A percentile compares a stretch with the other conserved stretches of the same genome.
phyloP scores from a whole-genome alignment of 2,797 vertebrate genomes.

The Buphagus erythrorhynchus region DNA sequence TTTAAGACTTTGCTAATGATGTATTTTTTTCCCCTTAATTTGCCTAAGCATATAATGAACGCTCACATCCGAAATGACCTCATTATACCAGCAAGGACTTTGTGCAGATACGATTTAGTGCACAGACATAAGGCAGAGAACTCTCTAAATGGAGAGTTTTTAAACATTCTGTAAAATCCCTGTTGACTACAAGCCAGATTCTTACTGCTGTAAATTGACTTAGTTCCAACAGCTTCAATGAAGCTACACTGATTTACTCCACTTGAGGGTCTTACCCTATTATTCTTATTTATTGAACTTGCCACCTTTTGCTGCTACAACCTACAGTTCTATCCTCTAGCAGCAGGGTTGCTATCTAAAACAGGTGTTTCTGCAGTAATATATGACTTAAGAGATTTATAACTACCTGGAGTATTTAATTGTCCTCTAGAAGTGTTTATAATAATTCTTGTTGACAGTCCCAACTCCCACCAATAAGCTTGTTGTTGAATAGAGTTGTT shows the following conservation, averaged over 20 bases:
- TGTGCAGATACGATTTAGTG: background rate
- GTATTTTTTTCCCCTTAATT: background rate
- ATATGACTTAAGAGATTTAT: background rate
- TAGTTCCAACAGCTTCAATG: slow-evolving; percentile 35
- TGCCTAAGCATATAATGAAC: slow-evolving; percentile 29
- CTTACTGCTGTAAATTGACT: slow-evolving; percentile 49
- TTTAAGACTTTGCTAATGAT: slow-evolving; percentile 58
- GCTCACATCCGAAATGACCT: slow-evolving; percentile 9
- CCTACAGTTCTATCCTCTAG: slow-evolving; percentile 13
- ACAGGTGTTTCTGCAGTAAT: slow-evolving; percentile 27
- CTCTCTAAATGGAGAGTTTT: slow-evolving; percentile 16
- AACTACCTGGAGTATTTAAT: background rate
- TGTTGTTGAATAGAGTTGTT: background rate
- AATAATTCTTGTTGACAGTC: background rate
- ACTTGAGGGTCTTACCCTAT: slow-evolving; percentile 18
- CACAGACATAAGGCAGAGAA: background rate
- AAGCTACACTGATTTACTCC: slow-evolving; percentile 37
- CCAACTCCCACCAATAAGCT: background rate
- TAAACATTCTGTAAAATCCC: slow-evolving; percentile 25
- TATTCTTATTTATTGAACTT: slow-evolving; percentile 61
- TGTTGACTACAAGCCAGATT: slow-evolving; percentile 40
- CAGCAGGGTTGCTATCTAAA: slow-evolving; percentile 18
- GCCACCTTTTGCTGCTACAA: slow-evolving; percentile 38
- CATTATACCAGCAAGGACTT: background rate
- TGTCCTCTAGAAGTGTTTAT: background rate